Evolutionary conservation across 2,888 invertebrate species (phyloP).

Genomic region (Eupithecia abbreviata): DNA sequence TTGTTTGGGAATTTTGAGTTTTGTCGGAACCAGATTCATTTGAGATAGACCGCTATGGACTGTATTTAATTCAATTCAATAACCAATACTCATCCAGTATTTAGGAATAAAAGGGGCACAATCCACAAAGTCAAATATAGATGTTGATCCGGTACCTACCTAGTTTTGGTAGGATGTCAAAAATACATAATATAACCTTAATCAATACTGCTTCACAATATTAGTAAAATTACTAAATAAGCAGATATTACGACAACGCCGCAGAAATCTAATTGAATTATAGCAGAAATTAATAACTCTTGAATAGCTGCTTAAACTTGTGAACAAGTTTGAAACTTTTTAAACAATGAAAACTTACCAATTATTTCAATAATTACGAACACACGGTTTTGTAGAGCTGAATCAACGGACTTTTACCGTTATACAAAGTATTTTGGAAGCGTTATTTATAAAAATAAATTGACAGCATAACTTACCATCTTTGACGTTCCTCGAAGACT

Average conservation of each 20-base stretch:
- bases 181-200: not conserved
- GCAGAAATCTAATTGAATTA: not conserved
- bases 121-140: not conserved
- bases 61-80: no score
- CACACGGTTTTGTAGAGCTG: not conserved
- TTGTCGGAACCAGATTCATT: not conserved
- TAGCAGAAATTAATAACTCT: not conserved
- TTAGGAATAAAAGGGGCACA: no score
- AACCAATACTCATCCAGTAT: not conserved
- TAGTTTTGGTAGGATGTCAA: not conserved
- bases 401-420: conserved; percentile 17
- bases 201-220: not conserved
- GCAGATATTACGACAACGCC: not conserved
- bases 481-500: conserved; percentile 88
- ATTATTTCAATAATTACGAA: conserved; percentile 11
- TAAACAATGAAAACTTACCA: conserved; percentile 27
- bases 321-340: conserved; percentile 45
- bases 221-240: not conserved
- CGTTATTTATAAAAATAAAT: conserved; percentile 39
- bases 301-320: conserved; percentile 31
- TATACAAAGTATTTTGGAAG: conserved; percentile 12
- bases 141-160: not conserved
- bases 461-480: conserved; percentile 86
- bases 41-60: not conserved
- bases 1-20: not conserved